These are phyloP conservation scores for Metridium senile DNA, from an alignment of 92 coral and sea anemone genomes.

Conservation along the genomic window DNA sequence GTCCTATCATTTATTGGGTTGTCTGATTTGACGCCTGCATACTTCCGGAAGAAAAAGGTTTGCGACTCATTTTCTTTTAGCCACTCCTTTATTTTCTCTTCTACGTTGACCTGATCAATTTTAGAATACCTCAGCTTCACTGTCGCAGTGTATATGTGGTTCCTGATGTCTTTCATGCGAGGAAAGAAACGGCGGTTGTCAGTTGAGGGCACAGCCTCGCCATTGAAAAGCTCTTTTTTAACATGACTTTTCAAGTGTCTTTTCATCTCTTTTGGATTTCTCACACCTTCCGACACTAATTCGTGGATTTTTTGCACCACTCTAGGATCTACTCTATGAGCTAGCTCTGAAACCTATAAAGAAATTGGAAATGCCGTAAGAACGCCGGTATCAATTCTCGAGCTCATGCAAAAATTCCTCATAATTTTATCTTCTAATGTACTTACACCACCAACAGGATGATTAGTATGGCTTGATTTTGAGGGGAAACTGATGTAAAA, in stretches of 20 bases:
- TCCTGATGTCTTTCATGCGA: too few relatives aligned
- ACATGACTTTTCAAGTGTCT: constrained; percentile 45
- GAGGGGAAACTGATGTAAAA: constrained; percentile 2
- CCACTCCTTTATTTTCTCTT: too few relatives aligned
- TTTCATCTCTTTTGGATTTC: constrained; percentile 45
- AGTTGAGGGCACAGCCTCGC: constrained; percentile 28
- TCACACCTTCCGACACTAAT: constrained; percentile 33
- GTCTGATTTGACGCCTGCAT: too few relatives aligned
- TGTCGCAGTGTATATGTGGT: too few relatives aligned
- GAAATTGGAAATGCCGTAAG: background rate
- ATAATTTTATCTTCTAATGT: background rate
- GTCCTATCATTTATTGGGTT: constrained; percentile 40
- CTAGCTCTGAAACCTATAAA: background rate
- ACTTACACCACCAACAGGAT: constrained; percentile 1
- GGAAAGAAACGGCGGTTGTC: constrained; percentile 51
- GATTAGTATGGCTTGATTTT: background rate
- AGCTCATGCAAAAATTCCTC: too few relatives aligned
- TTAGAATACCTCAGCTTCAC: too few relatives aligned
- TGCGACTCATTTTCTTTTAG: too few relatives aligned
- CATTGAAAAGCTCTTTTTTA: constrained; percentile 30
- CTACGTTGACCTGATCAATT: too few relatives aligned
- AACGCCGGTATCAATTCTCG: too few relatives aligned
- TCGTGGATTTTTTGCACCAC: constrained; percentile 32
- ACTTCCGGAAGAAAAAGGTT: too few relatives aligned
- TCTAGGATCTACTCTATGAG: constrained; percentile 4